Conservation (phyloP, 92 coral and sea anemone species). For the Actinernus sp. region DNA sequence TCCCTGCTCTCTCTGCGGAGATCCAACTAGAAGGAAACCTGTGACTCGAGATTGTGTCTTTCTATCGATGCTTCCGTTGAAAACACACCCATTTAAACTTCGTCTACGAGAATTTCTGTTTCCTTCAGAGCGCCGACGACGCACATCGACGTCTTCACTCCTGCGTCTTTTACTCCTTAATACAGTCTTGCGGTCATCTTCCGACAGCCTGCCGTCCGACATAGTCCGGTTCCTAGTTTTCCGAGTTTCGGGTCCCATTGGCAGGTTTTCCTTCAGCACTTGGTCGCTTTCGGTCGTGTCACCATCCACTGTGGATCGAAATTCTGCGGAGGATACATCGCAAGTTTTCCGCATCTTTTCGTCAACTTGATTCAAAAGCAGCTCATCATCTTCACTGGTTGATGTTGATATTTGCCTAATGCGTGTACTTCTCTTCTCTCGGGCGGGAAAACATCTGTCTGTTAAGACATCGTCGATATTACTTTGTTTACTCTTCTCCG, state of each 20-base stretch:
- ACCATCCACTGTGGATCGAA: no score
- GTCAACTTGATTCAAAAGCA: no score
- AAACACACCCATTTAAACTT: background rate
- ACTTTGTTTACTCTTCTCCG: no score
- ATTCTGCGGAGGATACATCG: no score
- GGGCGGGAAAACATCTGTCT: background rate
- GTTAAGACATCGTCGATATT: no score
- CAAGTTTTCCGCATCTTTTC: no score
- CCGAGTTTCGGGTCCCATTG: slow-evolving; percentile 11
- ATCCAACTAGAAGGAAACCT: slow-evolving; percentile 27
- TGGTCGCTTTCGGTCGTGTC: background rate
- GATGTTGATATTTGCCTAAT: slow-evolving; percentile 3
- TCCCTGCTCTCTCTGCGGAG: slow-evolving; percentile 8
- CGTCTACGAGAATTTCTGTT: background rate
- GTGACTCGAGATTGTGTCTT: slow-evolving; percentile 47
- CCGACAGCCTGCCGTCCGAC: background rate
- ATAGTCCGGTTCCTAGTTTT: slow-evolving; percentile 12
- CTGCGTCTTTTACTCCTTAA: slow-evolving; percentile 13
- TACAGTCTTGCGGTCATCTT: background rate
- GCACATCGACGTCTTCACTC: background rate
- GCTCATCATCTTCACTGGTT: slow-evolving; percentile 5
- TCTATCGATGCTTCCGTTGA: slow-evolving; percentile 7
- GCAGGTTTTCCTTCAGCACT: slow-evolving; percentile 8
- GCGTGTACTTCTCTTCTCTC: slow-evolving; percentile 23
- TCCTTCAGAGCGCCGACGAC: background rate